phyloP scores from a whole-genome alignment of 1,140 invertebrate genomes.

The Pachyrhynchus sulphureomaculatus region DNA sequence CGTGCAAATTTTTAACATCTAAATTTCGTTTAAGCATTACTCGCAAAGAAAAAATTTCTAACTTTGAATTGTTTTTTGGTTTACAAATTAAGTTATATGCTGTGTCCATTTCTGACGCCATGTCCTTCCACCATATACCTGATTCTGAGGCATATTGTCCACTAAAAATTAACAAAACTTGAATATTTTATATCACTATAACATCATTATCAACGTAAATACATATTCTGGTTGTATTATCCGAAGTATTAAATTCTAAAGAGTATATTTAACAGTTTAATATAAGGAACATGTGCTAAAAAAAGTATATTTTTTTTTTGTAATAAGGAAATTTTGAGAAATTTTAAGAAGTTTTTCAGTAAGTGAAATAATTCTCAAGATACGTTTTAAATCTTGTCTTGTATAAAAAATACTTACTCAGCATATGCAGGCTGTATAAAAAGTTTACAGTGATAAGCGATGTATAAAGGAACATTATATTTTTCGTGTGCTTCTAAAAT shows the following conservation, averaged over 20 bases:
- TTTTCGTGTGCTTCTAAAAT: conserved; percentile 72
- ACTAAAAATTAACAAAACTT: conserved; percentile 47
- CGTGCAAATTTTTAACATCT: conserved; percentile 48
- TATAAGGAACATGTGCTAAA: too few species aligned
- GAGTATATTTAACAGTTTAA: too few species aligned
- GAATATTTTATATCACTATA: too few species aligned
- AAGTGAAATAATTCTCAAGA: too few species aligned
- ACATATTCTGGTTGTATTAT: too few species aligned
- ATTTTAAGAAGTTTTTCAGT: too few species aligned
- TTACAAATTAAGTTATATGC: conserved; percentile 64
- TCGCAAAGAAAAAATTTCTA: conserved; percentile 64
- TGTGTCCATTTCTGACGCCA: conserved; percentile 63
- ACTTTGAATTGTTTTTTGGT: conserved; percentile 57
- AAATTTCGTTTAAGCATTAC: conserved; percentile 52
- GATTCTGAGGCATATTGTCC: conserved; percentile 68
- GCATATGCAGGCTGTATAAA: conserved; percentile 72
- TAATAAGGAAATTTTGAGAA: too few species aligned
- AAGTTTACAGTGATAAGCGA: conserved; percentile 79
- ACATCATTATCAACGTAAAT: too few species aligned
- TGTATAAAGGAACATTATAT: conserved; percentile 73
- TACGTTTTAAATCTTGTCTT: too few species aligned
- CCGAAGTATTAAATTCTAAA: too few species aligned
- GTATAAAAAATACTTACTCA: conserved; percentile 60
- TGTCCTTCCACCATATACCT: conserved; percentile 80
- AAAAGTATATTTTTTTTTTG: too few species aligned